Base-by-base conservation (phyloP, 2,797 vertebrate genomes). In the Danio kyathit region DNA sequence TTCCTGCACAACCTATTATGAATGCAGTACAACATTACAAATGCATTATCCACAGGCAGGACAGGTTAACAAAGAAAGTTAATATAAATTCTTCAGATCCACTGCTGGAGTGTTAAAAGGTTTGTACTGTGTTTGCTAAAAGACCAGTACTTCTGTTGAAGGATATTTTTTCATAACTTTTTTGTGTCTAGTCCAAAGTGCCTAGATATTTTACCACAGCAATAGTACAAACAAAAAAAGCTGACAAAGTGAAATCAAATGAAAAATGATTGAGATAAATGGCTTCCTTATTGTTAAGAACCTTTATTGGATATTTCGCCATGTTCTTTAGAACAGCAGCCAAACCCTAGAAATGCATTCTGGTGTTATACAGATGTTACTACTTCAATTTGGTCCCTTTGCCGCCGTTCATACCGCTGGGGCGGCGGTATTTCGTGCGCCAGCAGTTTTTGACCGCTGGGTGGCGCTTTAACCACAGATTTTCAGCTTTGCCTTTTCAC, bases 111-210 rank as follows among this genome's bases (percentile, higher is more conserved):
- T 52, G 64, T 65, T 74, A 66, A 48, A 21, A 48, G 19, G 16
- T 57, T 70, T 73, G 52, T 52, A 61, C 54, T 40, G 7, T 59
- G 4, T 65, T 19, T 80, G 54, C 61, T 44, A 60, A 49, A 57
- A 38, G 66, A 76, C 4, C 1, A 14, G n/a, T 19, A 17, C 9
- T 41, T 69, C 19, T 69, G 16, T 48, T 73, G 0, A 70, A 51
- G 48, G 1, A 46, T 21, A 16, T 77, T 49, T 56, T 19, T 12
- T 46, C 0, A 0, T 9, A 6, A 48, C 51, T 59, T 6, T 5
- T 44, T 29, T 75, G 11, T 60, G 19, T 51, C 11, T 63, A 44
- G 21, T 14, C 21, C 11, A 59, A 57, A 38, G 16, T 67, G 41
- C 17, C 21, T 19, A 29, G 44, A 17, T 7, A 54, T 17, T 66